These are phyloP conservation scores for Ictalurus punctatus DNA, from an alignment of 2,113 vertebrate species.

Conservation along the genomic window DNA sequence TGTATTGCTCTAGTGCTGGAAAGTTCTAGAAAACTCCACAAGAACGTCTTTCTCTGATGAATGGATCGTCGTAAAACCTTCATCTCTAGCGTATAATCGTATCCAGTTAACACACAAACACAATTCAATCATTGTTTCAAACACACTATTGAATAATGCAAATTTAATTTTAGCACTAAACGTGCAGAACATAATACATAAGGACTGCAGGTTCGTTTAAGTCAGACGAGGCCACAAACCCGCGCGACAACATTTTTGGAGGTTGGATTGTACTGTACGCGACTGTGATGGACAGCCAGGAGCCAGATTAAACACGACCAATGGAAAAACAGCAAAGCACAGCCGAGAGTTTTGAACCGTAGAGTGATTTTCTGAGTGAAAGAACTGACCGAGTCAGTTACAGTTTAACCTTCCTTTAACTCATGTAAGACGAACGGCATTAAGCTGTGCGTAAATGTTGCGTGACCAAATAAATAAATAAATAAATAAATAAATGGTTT, in stretches of 20 bases:
- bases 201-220: too few relatives aligned
- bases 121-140: not conserved
- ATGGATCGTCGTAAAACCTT: too few relatives aligned
- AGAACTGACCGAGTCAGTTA: not conserved
- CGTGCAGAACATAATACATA: too few relatives aligned
- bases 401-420: constrained; percentile 17
- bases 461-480: not conserved
- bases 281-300: too few relatives aligned
- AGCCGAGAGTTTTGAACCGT: not conserved
- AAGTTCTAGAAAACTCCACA: too few relatives aligned
- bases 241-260: not conserved
- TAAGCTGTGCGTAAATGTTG: not conserved
- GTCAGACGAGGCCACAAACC: not conserved
- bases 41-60: too few relatives aligned
- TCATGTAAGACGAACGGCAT: not conserved
- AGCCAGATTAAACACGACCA: not conserved
- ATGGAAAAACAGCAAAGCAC: not conserved
- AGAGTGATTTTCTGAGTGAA: not conserved
- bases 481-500: not conserved
- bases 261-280: not conserved
- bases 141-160: not conserved
- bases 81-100: not conserved
- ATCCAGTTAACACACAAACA: not conserved
- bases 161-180: not conserved
- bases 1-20: too few relatives aligned